Evolutionary conservation across 2,113 vertebrate species (phyloP).

Genomic region (Collichthys lucidus): DNA sequence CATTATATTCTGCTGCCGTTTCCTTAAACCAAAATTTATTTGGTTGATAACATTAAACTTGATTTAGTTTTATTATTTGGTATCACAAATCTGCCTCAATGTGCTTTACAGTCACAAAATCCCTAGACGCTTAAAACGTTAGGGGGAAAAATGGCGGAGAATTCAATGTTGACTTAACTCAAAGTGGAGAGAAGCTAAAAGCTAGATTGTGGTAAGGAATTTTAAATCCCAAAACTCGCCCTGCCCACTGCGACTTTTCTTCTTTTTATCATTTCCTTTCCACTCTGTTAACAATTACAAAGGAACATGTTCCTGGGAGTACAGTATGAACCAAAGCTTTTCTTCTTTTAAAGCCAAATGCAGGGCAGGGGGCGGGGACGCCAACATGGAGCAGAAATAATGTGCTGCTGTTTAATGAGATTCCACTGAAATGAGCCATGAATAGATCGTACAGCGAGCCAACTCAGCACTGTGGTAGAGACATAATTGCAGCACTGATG

Average conservation of each 20-base stretch:
- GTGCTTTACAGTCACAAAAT: too few relatives aligned
- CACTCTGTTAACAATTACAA: constrained; percentile 15
- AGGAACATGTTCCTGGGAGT: constrained; percentile 12
- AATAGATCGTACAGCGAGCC: constrained; percentile 30
- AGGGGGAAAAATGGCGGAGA: too few relatives aligned
- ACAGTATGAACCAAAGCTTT: constrained; percentile 17
- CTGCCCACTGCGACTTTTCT: not conserved
- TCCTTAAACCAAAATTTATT: not conserved
- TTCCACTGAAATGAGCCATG: constrained; percentile 62
- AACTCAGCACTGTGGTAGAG: constrained; percentile 10
- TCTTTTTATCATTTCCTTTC: constrained; percentile 14
- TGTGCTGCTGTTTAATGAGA: constrained; percentile 54
- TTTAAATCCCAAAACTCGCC: not conserved
- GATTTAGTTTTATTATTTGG: too few relatives aligned
- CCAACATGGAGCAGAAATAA: constrained; percentile 44
- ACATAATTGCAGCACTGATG: not conserved
- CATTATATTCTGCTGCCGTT: not conserved
- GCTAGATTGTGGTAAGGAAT: not conserved
- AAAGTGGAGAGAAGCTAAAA: too few relatives aligned
- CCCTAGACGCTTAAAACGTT: too few relatives aligned
- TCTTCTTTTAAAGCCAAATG: constrained; percentile 21
- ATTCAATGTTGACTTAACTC: too few relatives aligned
- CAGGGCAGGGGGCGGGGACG: constrained; percentile 28
- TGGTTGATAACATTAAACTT: too few relatives aligned
- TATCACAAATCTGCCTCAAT: too few relatives aligned